These are phyloP conservation scores for Monochamus saltuarius DNA, from an alignment of 1,140 invertebrate species.

Conservation along the genomic window DNA sequence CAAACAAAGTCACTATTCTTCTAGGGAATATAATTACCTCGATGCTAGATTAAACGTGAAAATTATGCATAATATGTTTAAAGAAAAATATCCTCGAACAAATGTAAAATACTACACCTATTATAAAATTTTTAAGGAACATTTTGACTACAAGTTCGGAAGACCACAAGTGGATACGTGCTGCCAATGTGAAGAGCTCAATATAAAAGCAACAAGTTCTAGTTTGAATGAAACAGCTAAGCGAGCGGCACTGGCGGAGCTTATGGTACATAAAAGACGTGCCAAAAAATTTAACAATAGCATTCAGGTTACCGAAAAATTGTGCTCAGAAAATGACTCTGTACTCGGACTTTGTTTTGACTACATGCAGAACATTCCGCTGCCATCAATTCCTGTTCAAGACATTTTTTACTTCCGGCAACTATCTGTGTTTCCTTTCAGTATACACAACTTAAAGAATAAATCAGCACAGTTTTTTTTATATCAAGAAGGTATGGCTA, in stretches of 20 bases:
- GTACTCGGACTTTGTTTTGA: conserved; percentile 39
- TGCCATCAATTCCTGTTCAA: conserved; percentile 22
- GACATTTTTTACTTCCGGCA: conserved; percentile 16
- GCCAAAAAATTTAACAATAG: conserved; percentile 43
- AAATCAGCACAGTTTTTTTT: background rate
- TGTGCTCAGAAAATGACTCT: conserved; percentile 27
- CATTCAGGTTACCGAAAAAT: conserved; percentile 30
- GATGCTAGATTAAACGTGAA: too few species aligned
- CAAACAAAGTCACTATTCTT: too few species aligned
- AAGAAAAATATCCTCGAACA: too few species aligned
- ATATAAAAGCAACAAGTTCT: conserved; percentile 13
- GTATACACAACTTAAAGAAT: conserved; percentile 11
- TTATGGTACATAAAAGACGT: conserved; percentile 32
- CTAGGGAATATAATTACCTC: too few species aligned
- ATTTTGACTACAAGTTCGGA: conserved; percentile 35
- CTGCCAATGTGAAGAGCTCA: conserved; percentile 33
- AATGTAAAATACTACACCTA: too few species aligned
- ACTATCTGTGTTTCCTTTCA: conserved; percentile 5
- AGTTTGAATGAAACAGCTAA: conserved; percentile 33
- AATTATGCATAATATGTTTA: too few species aligned
- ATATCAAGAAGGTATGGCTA: conserved; percentile 19
- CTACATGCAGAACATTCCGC: conserved; percentile 47
- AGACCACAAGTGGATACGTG: conserved; percentile 37
- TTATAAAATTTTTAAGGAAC: conserved; percentile 30
- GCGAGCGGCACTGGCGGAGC: conserved; percentile 37